Conservation (phyloP, 2,113 vertebrate species). For the Steatornis caripensis region DNA sequence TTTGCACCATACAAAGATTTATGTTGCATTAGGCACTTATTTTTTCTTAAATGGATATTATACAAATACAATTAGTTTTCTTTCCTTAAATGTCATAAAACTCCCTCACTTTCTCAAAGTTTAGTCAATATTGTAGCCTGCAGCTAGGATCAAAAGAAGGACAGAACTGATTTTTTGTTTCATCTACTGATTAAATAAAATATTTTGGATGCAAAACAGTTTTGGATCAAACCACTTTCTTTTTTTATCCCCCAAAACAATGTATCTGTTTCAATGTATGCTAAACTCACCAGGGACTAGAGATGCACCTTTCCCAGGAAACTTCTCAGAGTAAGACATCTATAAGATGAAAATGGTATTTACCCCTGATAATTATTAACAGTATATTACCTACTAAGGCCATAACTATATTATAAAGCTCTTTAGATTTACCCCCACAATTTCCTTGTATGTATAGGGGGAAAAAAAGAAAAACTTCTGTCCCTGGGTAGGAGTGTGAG, state of each 20-base stretch:
- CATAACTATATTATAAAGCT: neutral
- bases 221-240: neutral
- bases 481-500: neutral
- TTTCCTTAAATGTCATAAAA: neutral
- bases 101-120: neutral
- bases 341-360: neutral
- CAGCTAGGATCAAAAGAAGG: neutral
- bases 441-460: neutral
- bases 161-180: neutral
- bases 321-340: neutral
- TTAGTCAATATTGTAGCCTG: neutral
- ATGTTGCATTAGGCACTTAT: neutral
- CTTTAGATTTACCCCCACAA: neutral
- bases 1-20: neutral
- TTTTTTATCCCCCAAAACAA: neutral
- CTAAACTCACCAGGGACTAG: neutral
- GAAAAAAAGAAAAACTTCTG: neutral
- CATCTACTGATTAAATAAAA: conserved; percentile 30
- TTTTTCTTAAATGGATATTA: neutral
- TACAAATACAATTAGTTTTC: neutral
- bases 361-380: neutral
- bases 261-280: neutral
- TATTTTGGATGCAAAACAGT: neutral
- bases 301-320: neutral
- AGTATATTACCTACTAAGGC: neutral